phyloP scores from a whole-genome alignment of 2,888 invertebrate genomes.

The Polietes domitor region DNA sequence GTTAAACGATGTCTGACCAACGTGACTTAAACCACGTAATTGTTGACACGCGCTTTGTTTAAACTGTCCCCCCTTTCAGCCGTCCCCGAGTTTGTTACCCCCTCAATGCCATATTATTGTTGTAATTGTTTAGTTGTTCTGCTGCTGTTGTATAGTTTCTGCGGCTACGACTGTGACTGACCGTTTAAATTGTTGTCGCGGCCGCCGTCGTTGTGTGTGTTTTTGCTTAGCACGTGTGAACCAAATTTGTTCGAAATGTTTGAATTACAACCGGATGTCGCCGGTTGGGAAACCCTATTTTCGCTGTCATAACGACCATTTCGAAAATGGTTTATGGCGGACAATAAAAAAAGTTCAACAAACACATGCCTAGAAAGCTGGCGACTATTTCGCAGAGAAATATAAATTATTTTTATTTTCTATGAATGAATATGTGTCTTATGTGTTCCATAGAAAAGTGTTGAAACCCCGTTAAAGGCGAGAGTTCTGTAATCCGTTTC shows the following conservation, averaged over 20 bases:
- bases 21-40: constrained; percentile 64
- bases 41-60: constrained; percentile 48
- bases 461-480: too few species aligned
- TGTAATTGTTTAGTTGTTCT: constrained; percentile 2
- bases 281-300: constrained; percentile 41
- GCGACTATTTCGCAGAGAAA: neutral
- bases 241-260: constrained; percentile 69
- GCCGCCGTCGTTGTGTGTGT: neutral
- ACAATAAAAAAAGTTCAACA: neutral
- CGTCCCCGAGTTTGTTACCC: neutral
- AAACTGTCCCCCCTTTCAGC: neutral
- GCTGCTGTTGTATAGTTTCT: neutral
- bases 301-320: constrained; percentile 7
- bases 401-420: neutral
- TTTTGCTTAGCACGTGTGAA: constrained; percentile 73
- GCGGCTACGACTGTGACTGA: neutral
- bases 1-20: constrained; percentile 59
- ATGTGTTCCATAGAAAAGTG: neutral
- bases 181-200: neutral
- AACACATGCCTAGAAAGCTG: neutral
- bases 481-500: too few species aligned
- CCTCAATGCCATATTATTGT: constrained; percentile 33
- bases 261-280: constrained; percentile 52
- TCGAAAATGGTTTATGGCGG: neutral
- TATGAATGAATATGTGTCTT: neutral